These are phyloP conservation scores for Trachelus troglodyta DNA, from an alignment of 2,888 invertebrate genomes.

Conservation along the genomic window DNA sequence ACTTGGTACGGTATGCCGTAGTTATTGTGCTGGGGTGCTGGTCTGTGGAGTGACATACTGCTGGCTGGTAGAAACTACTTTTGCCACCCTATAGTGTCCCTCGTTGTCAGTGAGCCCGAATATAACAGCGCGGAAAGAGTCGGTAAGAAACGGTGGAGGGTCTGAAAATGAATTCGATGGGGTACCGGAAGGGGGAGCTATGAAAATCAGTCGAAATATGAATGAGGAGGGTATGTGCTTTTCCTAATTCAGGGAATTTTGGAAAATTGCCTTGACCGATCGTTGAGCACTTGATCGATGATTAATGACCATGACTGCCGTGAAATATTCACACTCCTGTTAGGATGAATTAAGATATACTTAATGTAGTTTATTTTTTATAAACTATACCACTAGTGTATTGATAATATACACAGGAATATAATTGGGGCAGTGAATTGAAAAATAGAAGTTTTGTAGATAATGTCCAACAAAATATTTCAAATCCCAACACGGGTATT, in stretches of 20 bases:
- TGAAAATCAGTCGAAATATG: background rate
- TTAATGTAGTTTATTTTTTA: no score
- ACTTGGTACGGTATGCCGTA: constrained; percentile 17
- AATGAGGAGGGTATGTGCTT: constrained; percentile 25
- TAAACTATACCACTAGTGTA: background rate
- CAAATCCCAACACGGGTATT: background rate
- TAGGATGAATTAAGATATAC: background rate
- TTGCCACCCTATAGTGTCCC: constrained; percentile 1
- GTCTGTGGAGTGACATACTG: constrained; percentile 65
- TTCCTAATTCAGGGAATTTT: constrained; percentile 63
- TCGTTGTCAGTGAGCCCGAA: background rate
- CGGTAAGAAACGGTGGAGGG: background rate
- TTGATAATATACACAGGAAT: background rate
- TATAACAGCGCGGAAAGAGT: constrained; percentile 2
- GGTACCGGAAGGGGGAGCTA: background rate
- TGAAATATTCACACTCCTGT: background rate
- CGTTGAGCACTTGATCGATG: constrained; percentile 64
- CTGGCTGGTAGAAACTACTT: constrained; percentile 45
- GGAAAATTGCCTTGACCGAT: constrained; percentile 63
- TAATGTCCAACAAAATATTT: background rate
- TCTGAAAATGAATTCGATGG: background rate
- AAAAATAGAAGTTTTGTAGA: background rate
- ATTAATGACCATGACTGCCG: constrained; percentile 54
- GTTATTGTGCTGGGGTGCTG: constrained; percentile 62
- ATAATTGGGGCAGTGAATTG: background rate